Conservation (phyloP, 2,797 vertebrate species). For the Danio jaintianensis region DNA sequence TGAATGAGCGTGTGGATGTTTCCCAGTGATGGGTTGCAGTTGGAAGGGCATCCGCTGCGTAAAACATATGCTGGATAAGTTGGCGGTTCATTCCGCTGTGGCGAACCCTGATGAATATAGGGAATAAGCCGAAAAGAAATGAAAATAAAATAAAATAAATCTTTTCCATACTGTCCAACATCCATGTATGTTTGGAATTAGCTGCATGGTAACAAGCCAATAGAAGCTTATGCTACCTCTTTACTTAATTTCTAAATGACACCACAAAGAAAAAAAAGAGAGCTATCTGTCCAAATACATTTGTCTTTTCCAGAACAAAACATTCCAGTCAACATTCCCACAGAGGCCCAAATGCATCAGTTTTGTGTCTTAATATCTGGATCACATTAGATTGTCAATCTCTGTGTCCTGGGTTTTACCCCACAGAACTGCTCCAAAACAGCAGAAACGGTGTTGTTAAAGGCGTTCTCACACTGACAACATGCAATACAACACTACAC, state of each 20-base stretch:
- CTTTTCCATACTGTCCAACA: not conserved
- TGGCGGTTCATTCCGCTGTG: too few relatives aligned
- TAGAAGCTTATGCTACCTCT: not conserved
- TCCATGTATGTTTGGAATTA: not conserved
- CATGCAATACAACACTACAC: not conserved
- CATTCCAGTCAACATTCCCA: not conserved
- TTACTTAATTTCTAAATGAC: not conserved
- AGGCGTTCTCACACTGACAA: conserved; percentile 1
- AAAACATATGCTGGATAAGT: too few relatives aligned
- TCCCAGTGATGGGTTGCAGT: too few relatives aligned
- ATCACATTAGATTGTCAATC: conserved; percentile 28
- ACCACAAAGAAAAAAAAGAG: not conserved
- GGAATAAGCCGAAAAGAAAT: too few relatives aligned
- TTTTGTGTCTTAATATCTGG: conserved; percentile 23
- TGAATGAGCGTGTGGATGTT: too few relatives aligned
- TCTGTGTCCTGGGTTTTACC: conserved; percentile 26
- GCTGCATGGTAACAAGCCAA: not conserved
- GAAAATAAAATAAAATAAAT: not conserved
- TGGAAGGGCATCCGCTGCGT: too few relatives aligned
- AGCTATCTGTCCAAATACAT: not conserved
- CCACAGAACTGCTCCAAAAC: not conserved
- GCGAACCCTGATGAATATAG: too few relatives aligned
- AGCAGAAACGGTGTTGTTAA: not conserved
- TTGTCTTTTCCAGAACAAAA: conserved; percentile 12
- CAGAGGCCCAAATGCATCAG: not conserved